Evolutionary conservation across 2,888 invertebrate genomes (phyloP), one percentile per base, ranked within the genome.

Genomic region (Tenthredo mesomela): DNA sequence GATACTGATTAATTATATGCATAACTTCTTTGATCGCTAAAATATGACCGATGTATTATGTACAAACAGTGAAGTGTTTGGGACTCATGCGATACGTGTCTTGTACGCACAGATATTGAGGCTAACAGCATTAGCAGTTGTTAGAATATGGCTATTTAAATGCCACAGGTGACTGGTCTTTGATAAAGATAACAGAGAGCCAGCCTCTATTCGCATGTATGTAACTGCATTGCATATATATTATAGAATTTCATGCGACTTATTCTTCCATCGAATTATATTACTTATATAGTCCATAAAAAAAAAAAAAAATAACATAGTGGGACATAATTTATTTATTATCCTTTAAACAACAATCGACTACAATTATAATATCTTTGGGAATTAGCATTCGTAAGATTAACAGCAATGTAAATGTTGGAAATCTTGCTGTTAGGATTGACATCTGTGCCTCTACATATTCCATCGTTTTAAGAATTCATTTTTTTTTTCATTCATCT

Each of bases 1-100:
- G 91, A 90, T 92, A 91, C 88, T 91, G 90, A 92, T 91, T 91
- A 91, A 92, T 91, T 89, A 89, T 91, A 92, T 88, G 89, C 90
- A 90, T 91, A 91, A 92, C 92, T 92, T 89, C 89, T 91, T 91
- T 90, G 88, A 91, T 91, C 89, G 88, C 89, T 90, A 88, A 89
- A 88, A 89, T 90, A 89, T 87, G 89, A 90, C 90, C 90, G 90
- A 89, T 89, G n/a, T n/a, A n/a, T 9, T 54, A 73, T 73, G 90
- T 89, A 90, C 88, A 89, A 88, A 84, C 85, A 85, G 86, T 84
- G 84, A 86, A 86, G 89, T 89, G 89, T 89, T 91, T 89, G 87
- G 71, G 58, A 82, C 82, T 82, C 65, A 43, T 73, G 67, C 82
- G 82, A 70, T 70, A 82, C 43, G 50, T 80, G 65, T 91, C 90